Evolutionary conservation across 2,888 invertebrate genomes (phyloP).

Genomic region (Euspilapteryx auroguttella): DNA sequence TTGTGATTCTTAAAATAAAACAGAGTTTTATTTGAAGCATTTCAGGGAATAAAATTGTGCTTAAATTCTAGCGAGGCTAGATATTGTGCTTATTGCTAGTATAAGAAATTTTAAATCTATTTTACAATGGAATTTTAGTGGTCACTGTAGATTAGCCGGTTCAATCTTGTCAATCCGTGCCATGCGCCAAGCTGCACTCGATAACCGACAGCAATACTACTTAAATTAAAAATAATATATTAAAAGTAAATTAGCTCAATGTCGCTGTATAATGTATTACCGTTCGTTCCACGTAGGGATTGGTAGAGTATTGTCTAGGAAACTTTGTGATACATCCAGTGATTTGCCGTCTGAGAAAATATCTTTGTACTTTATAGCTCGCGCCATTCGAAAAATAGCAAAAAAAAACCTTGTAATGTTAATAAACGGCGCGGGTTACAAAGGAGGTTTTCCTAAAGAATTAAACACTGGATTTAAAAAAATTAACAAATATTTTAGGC

Average conservation of each 20-base stretch:
- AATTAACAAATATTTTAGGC: conserved; percentile 35
- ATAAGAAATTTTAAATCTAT: conserved; percentile 24
- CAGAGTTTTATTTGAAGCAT: conserved; percentile 59
- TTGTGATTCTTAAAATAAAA: conserved; percentile 54
- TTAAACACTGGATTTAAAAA: conserved; percentile 42
- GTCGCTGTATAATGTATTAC: conserved; percentile 47
- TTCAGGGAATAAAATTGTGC: conserved; percentile 51
- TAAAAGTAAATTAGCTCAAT: conserved; percentile 56
- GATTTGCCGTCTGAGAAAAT: conserved; percentile 11
- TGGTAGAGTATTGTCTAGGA: conserved; percentile 43
- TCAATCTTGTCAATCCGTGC: conserved; percentile 52
- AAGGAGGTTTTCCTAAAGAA: conserved; percentile 7
- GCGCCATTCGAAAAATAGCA: too few relatives aligned
- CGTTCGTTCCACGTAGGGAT: conserved; percentile 57
- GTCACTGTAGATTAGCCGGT: conserved; percentile 28
- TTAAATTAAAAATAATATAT: conserved; percentile 27
- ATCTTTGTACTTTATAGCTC: too few relatives aligned
- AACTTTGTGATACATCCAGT: conserved; percentile 57
- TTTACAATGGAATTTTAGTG: conserved; percentile 16
- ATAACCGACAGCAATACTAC: conserved; percentile 59
- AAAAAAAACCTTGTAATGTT: too few relatives aligned
- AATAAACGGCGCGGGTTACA: conserved; percentile 8
- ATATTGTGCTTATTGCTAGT: conserved; percentile 31
- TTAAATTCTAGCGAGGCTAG: conserved; percentile 49
- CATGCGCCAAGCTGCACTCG: too few relatives aligned